A percentile compares a stretch with the other conserved stretches of the same genome.
These are phyloP conservation scores for Diceros bicornis DNA, from an alignment of 2,797 vertebrate species.

Conservation along the genomic window DNA sequence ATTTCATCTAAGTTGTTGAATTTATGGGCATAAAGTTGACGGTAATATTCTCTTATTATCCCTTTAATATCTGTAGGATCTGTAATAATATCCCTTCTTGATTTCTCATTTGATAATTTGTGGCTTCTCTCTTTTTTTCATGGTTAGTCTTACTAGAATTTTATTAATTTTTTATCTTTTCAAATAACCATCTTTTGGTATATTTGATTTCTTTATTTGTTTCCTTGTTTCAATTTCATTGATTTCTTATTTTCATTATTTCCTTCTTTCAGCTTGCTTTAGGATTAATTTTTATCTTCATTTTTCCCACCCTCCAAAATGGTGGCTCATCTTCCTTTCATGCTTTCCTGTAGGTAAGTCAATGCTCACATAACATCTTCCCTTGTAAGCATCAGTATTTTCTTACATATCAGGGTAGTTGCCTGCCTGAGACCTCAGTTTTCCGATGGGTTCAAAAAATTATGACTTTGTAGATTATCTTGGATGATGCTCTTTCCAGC, in stretches of 20 bases:
- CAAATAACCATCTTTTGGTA: background rate
- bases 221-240: background rate
- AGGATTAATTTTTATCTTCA: background rate
- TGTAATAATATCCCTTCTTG: background rate
- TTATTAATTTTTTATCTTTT: background rate
- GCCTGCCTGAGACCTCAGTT: background rate
- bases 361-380: background rate
- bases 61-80: background rate
- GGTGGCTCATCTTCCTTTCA: background rate
- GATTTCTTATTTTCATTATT: background rate
- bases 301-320: background rate
- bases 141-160: background rate
- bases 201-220: background rate
- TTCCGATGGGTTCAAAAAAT: background rate
- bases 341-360: background rate
- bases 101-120: background rate
- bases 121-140: background rate
- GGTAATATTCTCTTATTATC: background rate
- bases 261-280: background rate
- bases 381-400: background rate
- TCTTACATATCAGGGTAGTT: background rate
- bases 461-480: background rate
- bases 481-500: background rate
- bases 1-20: background rate
- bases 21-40: background rate